phyloP scores from a whole-genome alignment of 2,113 vertebrate species.

The Corvus cornix region DNA sequence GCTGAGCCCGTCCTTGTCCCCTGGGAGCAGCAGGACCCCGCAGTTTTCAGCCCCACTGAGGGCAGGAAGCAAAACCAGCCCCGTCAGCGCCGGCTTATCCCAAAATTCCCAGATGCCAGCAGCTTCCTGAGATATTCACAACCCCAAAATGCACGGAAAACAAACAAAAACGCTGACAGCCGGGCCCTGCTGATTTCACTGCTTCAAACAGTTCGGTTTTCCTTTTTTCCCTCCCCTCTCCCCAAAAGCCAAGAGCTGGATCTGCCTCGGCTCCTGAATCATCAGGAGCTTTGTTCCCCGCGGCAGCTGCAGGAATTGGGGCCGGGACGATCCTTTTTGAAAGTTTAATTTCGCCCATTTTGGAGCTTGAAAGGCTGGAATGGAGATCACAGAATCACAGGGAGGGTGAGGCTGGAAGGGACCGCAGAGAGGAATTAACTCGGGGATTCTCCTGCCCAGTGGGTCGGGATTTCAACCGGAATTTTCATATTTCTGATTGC shows the following conservation, averaged over 20 bases:
- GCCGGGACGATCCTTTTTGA: background rate
- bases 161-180: background rate
- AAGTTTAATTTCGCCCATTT: background rate
- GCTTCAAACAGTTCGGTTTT: background rate
- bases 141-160: background rate
- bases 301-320: background rate
- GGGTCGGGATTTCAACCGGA: background rate
- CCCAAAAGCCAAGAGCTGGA: background rate
- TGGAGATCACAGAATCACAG: background rate
- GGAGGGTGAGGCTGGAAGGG: background rate
- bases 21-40: background rate
- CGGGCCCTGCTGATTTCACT: background rate
- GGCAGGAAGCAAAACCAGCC: background rate
- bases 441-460: background rate
- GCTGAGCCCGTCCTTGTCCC: background rate
- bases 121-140: background rate
- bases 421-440: background rate
- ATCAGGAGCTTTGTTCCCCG: background rate
- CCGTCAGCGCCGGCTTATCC: background rate
- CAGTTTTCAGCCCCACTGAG: background rate
- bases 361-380: background rate
- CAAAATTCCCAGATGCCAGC: constrained; percentile 1
- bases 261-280: background rate
- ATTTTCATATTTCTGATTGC: background rate
- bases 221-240: background rate